Evolutionary conservation across 2,888 invertebrate genomes (phyloP).

Genomic region (Eupithecia vulgata): DNA sequence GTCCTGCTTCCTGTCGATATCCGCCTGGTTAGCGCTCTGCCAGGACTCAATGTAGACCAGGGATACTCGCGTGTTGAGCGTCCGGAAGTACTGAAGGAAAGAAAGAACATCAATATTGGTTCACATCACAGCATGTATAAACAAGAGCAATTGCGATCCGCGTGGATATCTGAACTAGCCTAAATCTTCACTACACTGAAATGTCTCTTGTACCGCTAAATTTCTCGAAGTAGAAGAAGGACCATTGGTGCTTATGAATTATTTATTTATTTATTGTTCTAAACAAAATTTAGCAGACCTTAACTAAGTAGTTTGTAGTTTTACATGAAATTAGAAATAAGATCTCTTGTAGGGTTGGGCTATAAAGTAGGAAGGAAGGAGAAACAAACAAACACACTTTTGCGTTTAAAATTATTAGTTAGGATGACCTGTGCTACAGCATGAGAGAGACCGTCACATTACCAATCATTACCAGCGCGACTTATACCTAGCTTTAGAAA

Average conservation of each 20-base stretch:
- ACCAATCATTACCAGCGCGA: no score
- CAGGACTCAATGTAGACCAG: slow-evolving; percentile 99
- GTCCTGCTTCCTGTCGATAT: slow-evolving; percentile 92
- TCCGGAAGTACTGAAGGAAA: slow-evolving; percentile 91
- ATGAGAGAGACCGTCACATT: no score
- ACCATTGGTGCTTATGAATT: not conserved
- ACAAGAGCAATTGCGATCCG: not conserved
- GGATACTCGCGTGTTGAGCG: slow-evolving; percentile 96
- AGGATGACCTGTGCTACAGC: no score
- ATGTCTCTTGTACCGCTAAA: not conserved
- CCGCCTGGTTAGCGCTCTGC: slow-evolving; percentile 94
- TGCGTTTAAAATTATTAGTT: no score
- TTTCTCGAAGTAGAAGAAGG: not conserved
- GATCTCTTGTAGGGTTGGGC: no score
- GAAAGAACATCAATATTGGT: not conserved
- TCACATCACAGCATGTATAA: no score
- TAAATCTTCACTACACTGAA: not conserved
- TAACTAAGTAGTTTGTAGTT: not conserved
- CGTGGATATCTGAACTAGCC: not conserved
- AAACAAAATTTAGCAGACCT: no score
- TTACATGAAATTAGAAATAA: not conserved
- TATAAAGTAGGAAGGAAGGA: no score
- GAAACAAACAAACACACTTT: no score
- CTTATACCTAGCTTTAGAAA: no score
- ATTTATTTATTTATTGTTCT: not conserved